Conservation (phyloP, 2,797 vertebrate genomes). For the Myripristis murdjan region DNA sequence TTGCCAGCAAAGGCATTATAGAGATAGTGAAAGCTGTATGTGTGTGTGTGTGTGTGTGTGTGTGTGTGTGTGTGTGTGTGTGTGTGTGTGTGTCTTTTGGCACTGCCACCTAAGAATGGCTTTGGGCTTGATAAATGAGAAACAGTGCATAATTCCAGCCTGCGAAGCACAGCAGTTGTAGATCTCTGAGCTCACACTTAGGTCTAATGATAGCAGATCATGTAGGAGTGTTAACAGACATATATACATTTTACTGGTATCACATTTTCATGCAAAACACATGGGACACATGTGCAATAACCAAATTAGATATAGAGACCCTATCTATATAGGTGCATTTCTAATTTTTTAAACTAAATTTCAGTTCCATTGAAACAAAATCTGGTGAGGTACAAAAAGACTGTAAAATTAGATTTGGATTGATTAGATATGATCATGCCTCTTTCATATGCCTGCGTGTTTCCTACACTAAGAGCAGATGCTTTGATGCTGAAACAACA, state of each 20-base stretch:
- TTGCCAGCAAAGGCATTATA: conserved; percentile 34
- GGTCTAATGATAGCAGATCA: conserved; percentile 24
- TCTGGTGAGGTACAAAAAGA: conserved; percentile 24
- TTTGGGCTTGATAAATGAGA: conserved; percentile 50
- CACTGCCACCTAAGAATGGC: conserved; percentile 34
- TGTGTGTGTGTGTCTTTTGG: conserved; percentile 26
- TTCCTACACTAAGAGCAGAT: neutral
- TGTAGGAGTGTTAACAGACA: neutral
- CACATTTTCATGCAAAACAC: neutral
- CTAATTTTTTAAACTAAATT: conserved; percentile 2
- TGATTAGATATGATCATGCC: conserved; percentile 1
- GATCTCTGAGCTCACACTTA: conserved; percentile 22
- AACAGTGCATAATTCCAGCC: conserved; percentile 39
- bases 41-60: conserved; percentile 8
- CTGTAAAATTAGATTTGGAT: conserved; percentile 25
- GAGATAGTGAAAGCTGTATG: conserved; percentile 29
- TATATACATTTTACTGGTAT: neutral
- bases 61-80: too few relatives aligned
- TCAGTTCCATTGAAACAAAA: conserved; percentile 28
- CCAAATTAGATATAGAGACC: conserved; percentile 11
- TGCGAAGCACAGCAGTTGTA: conserved; percentile 23
- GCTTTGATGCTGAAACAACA: neutral
- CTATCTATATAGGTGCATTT: conserved; percentile 1
- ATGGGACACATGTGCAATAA: conserved; percentile 18
- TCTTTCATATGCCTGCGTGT: neutral